These are phyloP conservation scores for Leptarthrus brevirostris DNA, from an alignment of 2,888 invertebrate genomes.

Conservation along the genomic window DNA sequence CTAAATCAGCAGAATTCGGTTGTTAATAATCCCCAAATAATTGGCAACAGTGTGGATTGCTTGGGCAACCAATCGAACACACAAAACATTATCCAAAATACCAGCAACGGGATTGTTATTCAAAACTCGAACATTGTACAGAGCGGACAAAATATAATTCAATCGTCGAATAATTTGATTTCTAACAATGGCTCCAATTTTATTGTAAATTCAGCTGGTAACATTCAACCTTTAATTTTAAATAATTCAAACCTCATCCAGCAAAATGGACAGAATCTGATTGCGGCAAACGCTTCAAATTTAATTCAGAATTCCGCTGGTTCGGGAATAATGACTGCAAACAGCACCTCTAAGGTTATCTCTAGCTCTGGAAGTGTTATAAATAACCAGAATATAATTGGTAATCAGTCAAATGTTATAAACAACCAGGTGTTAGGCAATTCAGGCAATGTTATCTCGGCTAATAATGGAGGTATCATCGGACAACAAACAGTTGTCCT, in stretches of 20 bases:
- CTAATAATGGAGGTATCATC: slow-evolving; percentile 67
- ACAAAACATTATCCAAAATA: slow-evolving; percentile 52
- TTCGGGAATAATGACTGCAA: slow-evolving; percentile 52
- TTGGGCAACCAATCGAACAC: slow-evolving; percentile 45
- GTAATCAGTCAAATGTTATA: slow-evolving; percentile 50
- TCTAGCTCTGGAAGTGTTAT: slow-evolving; percentile 49
- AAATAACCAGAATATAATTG: slow-evolving; percentile 47
- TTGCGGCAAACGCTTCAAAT: slow-evolving; percentile 53
- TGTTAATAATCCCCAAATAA: slow-evolving; percentile 46
- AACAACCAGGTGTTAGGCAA: slow-evolving; percentile 37
- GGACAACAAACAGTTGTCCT: slow-evolving; percentile 84
- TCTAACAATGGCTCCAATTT: slow-evolving; percentile 52
- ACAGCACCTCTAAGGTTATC: slow-evolving; percentile 59
- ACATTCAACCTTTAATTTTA: slow-evolving; percentile 57
- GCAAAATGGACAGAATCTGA: slow-evolving; percentile 56
- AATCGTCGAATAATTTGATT: slow-evolving; percentile 50
- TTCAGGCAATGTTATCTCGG: slow-evolving; percentile 52
- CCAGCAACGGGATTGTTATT: slow-evolving; percentile 55
- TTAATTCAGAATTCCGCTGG: slow-evolving; percentile 50
- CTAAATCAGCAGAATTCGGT: slow-evolving; percentile 47
- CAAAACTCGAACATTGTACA: slow-evolving; percentile 55
- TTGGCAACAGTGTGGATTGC: slow-evolving; percentile 51
- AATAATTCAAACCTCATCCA: slow-evolving; percentile 54
- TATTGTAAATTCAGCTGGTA: slow-evolving; percentile 58
- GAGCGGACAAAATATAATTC: slow-evolving; percentile 52